Base-by-base conservation (phyloP, 2,113 vertebrate genomes). In the Triplophysa dalaica region DNA sequence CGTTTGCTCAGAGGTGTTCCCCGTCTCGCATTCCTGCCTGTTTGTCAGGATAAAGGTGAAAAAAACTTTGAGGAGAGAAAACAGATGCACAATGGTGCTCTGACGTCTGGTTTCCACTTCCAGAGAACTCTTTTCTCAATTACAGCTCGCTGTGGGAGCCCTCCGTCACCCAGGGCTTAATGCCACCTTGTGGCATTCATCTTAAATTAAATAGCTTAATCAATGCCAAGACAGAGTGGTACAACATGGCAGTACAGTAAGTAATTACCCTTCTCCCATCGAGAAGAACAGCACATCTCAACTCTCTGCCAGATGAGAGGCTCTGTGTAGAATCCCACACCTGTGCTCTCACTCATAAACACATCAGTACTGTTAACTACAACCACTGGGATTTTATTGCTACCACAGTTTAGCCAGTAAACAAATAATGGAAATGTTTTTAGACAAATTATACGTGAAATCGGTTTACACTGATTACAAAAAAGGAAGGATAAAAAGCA, bases 121-220 rank as follows among this genome's bases (percentile, higher is more conserved):
- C 50, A 74, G 33, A 45, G 73, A 70, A 77, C 43, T 61, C 85
- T 85, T 80, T 83, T 77, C 79, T 86, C 75, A 74, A 79, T 82
- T 76, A 66, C 33, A 8, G 38, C 33, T 67, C 81, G 45, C 79
- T 66, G 80, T 74, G 69, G 80, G 84, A 78, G 72, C 66, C 58
- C 69, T 79, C 52, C 38, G 54, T 68, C 74, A 79, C 79, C 54
- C 80, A 78, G 80, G 83, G 82, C 85, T 82, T 33, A 24, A 24
- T 86, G 85, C 87, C 81, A 82, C 75, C 77, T 75, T 26, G 16
- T 79, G 43, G 72, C 63, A 75, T 82, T 86, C 63, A 54, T 83
- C 81, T 83, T 77, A 80, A 87, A 85, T 84, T 73, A 83, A 87
- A 87, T 63, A 24, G 78, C 75, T 87, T 84, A 79, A 86, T 86